phyloP scores from a whole-genome alignment of 2,888 invertebrate genomes.

The Stenolophus ochropezus region DNA sequence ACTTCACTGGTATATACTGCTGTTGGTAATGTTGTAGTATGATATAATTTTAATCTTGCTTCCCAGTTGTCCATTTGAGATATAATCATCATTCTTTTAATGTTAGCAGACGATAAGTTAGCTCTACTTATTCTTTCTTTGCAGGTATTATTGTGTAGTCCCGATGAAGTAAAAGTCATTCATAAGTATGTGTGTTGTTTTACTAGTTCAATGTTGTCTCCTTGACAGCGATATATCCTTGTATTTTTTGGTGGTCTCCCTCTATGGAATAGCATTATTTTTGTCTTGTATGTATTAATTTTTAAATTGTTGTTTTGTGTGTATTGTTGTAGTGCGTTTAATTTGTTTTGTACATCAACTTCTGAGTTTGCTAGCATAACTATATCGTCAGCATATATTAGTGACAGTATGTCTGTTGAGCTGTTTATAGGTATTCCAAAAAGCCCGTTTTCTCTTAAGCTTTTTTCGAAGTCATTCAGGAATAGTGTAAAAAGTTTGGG shows the following conservation, averaged over 20 bases:
- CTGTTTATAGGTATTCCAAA: not conserved
- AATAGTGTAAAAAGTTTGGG: not conserved
- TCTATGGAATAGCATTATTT: not conserved
- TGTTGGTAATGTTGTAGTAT: conserved; percentile 1
- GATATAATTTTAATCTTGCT: conserved; percentile 5
- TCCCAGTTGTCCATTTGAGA: not conserved
- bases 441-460: not conserved
- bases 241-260: not conserved
- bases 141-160: not conserved
- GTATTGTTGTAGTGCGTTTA: not conserved
- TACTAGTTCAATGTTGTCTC: conserved; percentile 1
- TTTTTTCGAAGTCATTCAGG: not conserved
- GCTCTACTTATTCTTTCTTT: conserved; percentile 5
- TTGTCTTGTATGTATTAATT: conserved; percentile 21
- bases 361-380: not conserved
- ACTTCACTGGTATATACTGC: not conserved
- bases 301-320: not conserved
- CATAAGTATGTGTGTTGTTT: not conserved
- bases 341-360: not conserved
- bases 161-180: not conserved
- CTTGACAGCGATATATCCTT: not conserved
- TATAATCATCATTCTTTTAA: not conserved
- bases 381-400: too few relatives aligned
- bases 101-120: not conserved
- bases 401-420: too few relatives aligned